Conservation (phyloP, 2,113 vertebrate genomes). For the Pelmatolapia mariae region DNA sequence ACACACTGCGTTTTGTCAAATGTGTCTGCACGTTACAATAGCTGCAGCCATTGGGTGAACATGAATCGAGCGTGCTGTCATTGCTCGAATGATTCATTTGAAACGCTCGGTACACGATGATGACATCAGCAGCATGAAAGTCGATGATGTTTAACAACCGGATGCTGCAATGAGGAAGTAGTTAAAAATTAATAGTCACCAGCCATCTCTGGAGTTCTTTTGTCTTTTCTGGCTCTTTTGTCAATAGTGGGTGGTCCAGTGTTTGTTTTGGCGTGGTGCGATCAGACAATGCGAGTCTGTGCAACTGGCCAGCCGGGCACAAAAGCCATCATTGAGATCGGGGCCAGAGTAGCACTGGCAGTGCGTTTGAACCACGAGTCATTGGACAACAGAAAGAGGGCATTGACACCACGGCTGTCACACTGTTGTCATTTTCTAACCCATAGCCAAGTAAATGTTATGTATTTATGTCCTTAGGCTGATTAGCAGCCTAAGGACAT, state of each 20-base stretch:
- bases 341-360: slow-evolving; percentile 45
- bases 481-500: background rate
- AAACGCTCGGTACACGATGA: background rate
- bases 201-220: background rate
- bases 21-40: background rate
- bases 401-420: slow-evolving; percentile 52
- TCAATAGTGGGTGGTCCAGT: slow-evolving; percentile 58
- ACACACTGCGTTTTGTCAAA: background rate
- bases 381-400: slow-evolving; percentile 52
- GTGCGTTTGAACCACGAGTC: slow-evolving; percentile 44
- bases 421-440: background rate
- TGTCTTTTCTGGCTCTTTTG: slow-evolving; percentile 1
- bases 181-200: slow-evolving; percentile 30
- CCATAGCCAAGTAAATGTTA: background rate
- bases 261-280: slow-evolving; percentile 70
- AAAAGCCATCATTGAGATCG: slow-evolving; percentile 69
- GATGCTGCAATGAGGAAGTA: slow-evolving; percentile 32
- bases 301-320: slow-evolving; percentile 48
- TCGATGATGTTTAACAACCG: background rate
- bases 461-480: no score
- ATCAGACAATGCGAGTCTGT: slow-evolving; percentile 62
- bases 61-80: background rate
- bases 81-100: background rate
- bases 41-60: background rate
- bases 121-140: background rate